Percentiles rank a stretch among this genome's conserved stretches.
phyloP scores from a whole-genome alignment of 2,888 invertebrate genomes.

The Octonoba sinensis region DNA sequence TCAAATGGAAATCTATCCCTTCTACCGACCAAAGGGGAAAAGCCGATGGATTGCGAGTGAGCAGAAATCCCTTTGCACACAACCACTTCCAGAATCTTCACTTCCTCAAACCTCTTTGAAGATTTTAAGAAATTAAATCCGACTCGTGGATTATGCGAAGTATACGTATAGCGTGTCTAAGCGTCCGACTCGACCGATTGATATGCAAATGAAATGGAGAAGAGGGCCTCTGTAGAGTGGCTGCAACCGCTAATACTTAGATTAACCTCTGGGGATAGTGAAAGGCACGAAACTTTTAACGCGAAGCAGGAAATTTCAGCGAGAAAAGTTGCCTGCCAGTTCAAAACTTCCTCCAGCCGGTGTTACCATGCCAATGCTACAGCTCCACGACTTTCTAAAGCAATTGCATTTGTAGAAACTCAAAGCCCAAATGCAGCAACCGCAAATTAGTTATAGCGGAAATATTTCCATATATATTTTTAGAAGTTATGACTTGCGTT shows the following conservation, averaged over 20 bases:
- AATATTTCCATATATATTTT: too few relatives aligned
- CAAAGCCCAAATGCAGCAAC: too few relatives aligned
- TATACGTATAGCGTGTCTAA: conserved; percentile 11
- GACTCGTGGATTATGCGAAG: conserved; percentile 22
- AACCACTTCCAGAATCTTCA: background rate
- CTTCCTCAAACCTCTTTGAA: conserved; percentile 18
- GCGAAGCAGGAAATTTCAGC: too few relatives aligned
- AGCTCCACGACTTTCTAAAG: too few relatives aligned
- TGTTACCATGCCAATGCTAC: too few relatives aligned
- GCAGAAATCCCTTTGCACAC: conserved; percentile 5
- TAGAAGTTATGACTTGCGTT: too few relatives aligned
- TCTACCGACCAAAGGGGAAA: too few relatives aligned
- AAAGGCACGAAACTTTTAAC: background rate
- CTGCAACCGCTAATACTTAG: conserved; percentile 5
- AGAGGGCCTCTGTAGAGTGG: background rate
- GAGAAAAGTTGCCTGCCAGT: too few relatives aligned
- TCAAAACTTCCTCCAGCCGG: too few relatives aligned
- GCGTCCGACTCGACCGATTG: conserved; percentile 25
- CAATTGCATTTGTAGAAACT: too few relatives aligned
- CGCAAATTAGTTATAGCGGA: too few relatives aligned
- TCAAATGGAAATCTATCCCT: too few relatives aligned
- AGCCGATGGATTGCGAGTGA: background rate
- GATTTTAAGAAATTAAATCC: conserved; percentile 58
- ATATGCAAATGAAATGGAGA: conserved; percentile 49
- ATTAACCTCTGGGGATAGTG: conserved; percentile 6